Percentiles rank a stretch among this genome's conserved stretches.
These are phyloP conservation scores for Caenorhabditis auriculariae DNA, from an alignment of 2,888 invertebrate genomes.

Conservation along the genomic window DNA sequence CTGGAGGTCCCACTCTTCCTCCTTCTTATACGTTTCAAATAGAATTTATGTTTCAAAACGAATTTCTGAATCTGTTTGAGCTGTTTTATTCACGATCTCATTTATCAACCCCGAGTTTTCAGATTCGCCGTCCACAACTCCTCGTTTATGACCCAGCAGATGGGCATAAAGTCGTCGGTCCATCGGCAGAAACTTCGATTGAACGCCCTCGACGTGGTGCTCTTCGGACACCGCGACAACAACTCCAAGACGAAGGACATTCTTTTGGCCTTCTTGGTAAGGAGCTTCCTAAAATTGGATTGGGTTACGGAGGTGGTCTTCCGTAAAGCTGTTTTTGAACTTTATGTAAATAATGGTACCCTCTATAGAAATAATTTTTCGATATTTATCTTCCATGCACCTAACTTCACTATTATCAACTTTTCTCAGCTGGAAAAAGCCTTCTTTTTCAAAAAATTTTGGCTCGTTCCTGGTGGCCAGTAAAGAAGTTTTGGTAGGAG, in stretches of 20 bases:
- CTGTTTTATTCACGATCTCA: neutral
- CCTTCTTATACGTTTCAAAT: neutral
- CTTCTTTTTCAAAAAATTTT: too few relatives aligned
- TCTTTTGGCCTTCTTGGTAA: constrained; percentile 47
- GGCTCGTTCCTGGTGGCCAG: too few relatives aligned
- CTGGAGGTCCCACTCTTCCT: neutral
- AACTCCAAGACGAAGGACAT: constrained; percentile 50
- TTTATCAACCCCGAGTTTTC: constrained; percentile 19
- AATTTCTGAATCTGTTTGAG: neutral
- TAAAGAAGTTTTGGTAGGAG: too few relatives aligned
- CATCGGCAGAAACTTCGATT: constrained; percentile 85
- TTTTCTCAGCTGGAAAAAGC: too few relatives aligned
- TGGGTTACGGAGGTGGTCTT: too few relatives aligned
- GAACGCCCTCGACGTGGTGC: constrained; percentile 97
- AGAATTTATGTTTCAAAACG: neutral
- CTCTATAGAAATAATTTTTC: too few relatives aligned
- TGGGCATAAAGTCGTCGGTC: constrained; percentile 95
- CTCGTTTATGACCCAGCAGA: constrained; percentile 77
- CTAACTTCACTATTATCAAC: too few relatives aligned
- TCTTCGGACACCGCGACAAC: constrained; percentile 91
- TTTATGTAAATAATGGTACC: neutral
- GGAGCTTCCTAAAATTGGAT: neutral
- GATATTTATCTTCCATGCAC: too few relatives aligned
- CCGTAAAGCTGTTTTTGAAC: neutral
- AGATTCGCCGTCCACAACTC: constrained; percentile 91